phyloP scores from a whole-genome alignment of 1,140 invertebrate species.

The Drosophila ohnishii region DNA sequence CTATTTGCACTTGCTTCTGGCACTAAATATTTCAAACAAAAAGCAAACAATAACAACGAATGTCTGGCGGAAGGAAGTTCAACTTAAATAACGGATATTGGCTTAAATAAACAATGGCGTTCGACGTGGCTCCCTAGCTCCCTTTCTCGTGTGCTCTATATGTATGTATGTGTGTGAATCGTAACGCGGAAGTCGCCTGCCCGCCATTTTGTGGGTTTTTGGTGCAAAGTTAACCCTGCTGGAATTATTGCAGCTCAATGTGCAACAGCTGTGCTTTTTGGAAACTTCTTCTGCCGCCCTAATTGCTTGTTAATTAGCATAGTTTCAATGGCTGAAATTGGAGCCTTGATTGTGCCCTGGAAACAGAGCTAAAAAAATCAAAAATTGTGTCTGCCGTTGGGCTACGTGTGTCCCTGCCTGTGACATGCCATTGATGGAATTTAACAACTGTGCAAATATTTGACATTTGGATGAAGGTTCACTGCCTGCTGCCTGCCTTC shows the following conservation, averaged over 20 bases:
- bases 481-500: conserved; percentile 11
- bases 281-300: conserved; percentile 49
- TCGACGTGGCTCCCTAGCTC: conserved; percentile 16
- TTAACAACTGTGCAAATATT: conserved; percentile 77
- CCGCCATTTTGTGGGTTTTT: conserved; percentile 53
- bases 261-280: conserved; percentile 60
- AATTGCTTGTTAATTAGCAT: conserved; percentile 77
- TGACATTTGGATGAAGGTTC: conserved; percentile 44
- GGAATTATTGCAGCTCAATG: conserved; percentile 23
- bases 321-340: conserved; percentile 22
- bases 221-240: conserved; percentile 38
- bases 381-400: conserved; percentile 8
- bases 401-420: conserved; percentile 17
- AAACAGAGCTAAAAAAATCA: not conserved
- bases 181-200: conserved; percentile 28
- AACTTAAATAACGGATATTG: conserved; percentile 81
- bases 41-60: conserved; percentile 65
- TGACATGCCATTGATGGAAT: conserved; percentile 67
- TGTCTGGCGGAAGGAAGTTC: conserved; percentile 73
- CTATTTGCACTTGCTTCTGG: conserved; percentile 53
- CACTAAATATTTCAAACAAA: conserved; percentile 79
- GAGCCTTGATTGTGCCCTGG: conserved; percentile 5
- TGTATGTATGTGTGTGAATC: conserved; percentile 3
- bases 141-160: conserved; percentile 1
- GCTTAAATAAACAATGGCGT: conserved; percentile 79